Evolutionary conservation across 2,888 invertebrate genomes (phyloP).

Genomic region (Drosophila anceps): DNA sequence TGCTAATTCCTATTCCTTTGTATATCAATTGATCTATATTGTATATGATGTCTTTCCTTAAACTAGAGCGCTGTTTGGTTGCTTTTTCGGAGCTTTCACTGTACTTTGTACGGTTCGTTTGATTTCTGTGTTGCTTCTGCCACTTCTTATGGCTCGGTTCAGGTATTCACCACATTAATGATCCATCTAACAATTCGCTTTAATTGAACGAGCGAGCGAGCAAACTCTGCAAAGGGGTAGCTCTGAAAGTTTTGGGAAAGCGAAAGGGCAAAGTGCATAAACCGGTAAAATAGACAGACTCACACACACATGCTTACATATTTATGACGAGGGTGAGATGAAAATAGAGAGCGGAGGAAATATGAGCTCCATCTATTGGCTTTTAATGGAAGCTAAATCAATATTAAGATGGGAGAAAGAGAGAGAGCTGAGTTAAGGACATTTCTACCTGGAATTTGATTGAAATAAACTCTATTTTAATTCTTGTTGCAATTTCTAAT

Average conservation of each 20-base stretch:
- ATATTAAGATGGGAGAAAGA: background rate
- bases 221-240: background rate
- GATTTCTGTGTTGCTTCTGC: background rate
- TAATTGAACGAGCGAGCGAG: constrained; percentile 3
- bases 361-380: no score
- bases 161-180: constrained; percentile 4
- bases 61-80: background rate
- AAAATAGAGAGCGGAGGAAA: no score
- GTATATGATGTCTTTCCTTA: no score
- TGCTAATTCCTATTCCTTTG: background rate
- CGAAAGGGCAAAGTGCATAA: constrained; percentile 7
- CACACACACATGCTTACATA: no score
- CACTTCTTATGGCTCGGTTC: background rate
- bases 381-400: background rate
- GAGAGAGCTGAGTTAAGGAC: background rate
- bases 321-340: no score
- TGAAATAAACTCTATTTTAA: background rate
- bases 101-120: constrained; percentile 5
- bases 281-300: background rate
- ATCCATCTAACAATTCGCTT: background rate
- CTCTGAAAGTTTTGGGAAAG: background rate
- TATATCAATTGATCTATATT: background rate
- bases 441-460: background rate
- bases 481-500: background rate
- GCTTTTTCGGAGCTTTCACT: constrained; percentile 1